These are phyloP conservation scores for Mus caroli DNA, from an alignment of 2,797 vertebrate genomes.

Conservation along the genomic window DNA sequence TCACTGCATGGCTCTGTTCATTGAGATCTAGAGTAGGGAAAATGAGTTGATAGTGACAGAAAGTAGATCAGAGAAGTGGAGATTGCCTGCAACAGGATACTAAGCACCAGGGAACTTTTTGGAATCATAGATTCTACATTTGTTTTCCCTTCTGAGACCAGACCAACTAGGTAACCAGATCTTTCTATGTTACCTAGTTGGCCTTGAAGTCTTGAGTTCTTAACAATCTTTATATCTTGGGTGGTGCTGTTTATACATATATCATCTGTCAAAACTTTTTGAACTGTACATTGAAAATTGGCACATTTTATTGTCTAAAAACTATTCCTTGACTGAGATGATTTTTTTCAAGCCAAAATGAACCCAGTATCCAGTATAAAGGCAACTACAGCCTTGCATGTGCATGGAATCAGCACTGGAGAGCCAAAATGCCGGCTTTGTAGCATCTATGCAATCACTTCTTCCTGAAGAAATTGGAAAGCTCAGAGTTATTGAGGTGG, in stretches of 20 bases:
- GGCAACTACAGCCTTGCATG: not conserved
- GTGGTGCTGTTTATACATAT: not conserved
- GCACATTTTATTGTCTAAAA: conserved; percentile 1
- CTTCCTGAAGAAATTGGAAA: not conserved
- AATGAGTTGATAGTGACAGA: not conserved
- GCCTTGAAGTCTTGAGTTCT: not conserved
- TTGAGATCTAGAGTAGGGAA: conserved; percentile 43
- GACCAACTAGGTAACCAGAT: no score
- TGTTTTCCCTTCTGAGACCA: not conserved
- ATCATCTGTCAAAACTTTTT: conserved; percentile 31
- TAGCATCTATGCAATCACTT: not conserved
- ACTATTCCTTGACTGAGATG: not conserved
- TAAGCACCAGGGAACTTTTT: not conserved
- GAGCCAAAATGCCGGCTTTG: not conserved
- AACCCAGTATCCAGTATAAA: conserved; percentile 6
- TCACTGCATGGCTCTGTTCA: conserved; percentile 37
- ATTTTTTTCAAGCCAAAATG: not conserved
- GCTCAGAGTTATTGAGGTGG: not conserved
- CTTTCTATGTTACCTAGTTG: not conserved
- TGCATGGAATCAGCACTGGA: not conserved
- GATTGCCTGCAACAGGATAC: not conserved
- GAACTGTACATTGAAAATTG: not conserved
- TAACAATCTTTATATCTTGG: not conserved
- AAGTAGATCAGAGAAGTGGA: not conserved
- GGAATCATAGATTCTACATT: not conserved